Base-by-base conservation (phyloP, 2,888 invertebrate species). In the Leptogaster cylindrica region DNA sequence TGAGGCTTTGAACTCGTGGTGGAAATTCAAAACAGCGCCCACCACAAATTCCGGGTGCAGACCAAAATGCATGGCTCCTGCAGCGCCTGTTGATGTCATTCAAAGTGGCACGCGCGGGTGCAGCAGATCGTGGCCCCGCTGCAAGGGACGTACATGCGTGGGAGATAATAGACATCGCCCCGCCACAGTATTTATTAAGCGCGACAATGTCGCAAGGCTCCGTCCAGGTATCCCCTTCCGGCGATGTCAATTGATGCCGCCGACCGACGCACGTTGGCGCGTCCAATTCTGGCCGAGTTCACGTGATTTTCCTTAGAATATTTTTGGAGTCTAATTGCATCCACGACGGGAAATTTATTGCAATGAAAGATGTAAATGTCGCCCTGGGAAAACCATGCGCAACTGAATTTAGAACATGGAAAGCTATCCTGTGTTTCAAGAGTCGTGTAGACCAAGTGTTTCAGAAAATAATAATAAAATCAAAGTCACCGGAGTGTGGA, bases 271-370 rank as follows among this genome's bases (percentile, higher is more conserved):
- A 3, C 14, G 2, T 50, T 25, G 39, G 8, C 23, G 23, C 4
- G 31, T 55, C 55, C 55, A 7, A 33, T 4, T 12, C n/a, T 55
- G 36, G 8, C 14, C 27, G 18, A 16, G 18, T 12, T 36, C 27
- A 41, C 27, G 6, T 65, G 51, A 48, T 64, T 65, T 51, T 39
- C 51, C 65, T 16, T 48, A 65, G 20, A 67, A 27, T 70, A 70
- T 70, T 70, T 70, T 66, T 66, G 68, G 70, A 68, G 66, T 44
- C 70, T 70, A 70, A 70, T 70, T 70, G 70, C 66, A 70, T 68
- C 70, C 63, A 55, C 27, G 31, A 52, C 61, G 66, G 70, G 63
- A 70, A 70, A 70, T 70, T 70, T 70, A 70, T 70, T 70, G 68
- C 70, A 70, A 70, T 70, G 70, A 66, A 68, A 66, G 66, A 70